Conservation (phyloP, 2,888 invertebrate genomes). For the Drosophila hamatofila region DNA sequence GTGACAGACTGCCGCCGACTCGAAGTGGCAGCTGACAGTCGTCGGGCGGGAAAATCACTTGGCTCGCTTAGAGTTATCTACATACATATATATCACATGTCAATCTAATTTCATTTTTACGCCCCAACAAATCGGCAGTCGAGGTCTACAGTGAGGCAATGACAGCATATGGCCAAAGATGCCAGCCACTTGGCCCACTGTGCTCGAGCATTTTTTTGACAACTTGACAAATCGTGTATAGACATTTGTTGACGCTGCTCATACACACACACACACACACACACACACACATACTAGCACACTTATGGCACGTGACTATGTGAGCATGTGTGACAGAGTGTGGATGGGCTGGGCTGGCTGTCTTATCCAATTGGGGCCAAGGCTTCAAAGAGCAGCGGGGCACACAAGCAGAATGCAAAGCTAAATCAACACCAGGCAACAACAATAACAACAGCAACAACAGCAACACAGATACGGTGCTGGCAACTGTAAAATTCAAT, state of each 20-base stretch:
- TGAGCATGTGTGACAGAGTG: slow-evolving; percentile 28
- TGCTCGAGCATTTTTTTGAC: slow-evolving; percentile 54
- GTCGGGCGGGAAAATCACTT: slow-evolving; percentile 37
- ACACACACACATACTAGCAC: slow-evolving; percentile 3
- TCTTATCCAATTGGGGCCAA: slow-evolving; percentile 62
- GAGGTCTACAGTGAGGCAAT: slow-evolving; percentile 49
- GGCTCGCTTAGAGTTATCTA: slow-evolving; percentile 21
- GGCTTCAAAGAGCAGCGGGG: slow-evolving; percentile 58
- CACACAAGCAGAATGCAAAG: slow-evolving; percentile 52
- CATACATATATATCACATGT: slow-evolving; percentile 72
- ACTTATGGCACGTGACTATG: slow-evolving; percentile 59
- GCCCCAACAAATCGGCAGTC: slow-evolving; percentile 62
- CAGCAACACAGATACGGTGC: slow-evolving; percentile 35
- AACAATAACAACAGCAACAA: slow-evolving; percentile 11
- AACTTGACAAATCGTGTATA: slow-evolving; percentile 79
- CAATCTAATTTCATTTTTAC: slow-evolving; percentile 81
- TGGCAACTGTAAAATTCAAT: slow-evolving; percentile 80
- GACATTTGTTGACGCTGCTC: slow-evolving; percentile 74
- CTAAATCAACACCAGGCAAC: slow-evolving; percentile 57
- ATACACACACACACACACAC: slow-evolving; percentile 31
- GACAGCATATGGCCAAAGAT: slow-evolving; percentile 49
- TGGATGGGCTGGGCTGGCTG: slow-evolving; percentile 33
- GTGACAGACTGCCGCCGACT: slow-evolving; percentile 66
- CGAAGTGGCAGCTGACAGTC: slow-evolving; percentile 65
- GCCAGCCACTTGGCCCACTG: slow-evolving; percentile 42